Percentiles rank a stretch among this genome's conserved stretches.
Evolutionary conservation across 2,888 invertebrate genomes (phyloP).

Genomic region (Metalampra italica): DNA sequence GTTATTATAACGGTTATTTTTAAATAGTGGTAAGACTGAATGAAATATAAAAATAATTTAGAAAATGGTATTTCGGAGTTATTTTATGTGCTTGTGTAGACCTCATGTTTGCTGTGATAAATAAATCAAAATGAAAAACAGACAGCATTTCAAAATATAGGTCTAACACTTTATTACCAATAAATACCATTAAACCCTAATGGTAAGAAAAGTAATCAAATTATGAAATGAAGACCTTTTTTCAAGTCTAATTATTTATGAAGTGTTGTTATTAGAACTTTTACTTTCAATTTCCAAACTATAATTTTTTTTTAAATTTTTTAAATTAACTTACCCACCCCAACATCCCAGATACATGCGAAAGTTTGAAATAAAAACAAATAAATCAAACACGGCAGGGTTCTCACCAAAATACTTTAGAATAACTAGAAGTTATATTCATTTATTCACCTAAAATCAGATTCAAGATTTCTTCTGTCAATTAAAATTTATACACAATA

Average conservation of each 20-base stretch:
- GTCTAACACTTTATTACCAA: no score
- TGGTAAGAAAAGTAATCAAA: no score
- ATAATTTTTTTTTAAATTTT: no score
- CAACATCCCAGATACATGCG: no score
- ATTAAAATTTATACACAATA: constrained; percentile 56
- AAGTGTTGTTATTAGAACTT: no score
- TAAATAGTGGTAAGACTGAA: constrained; percentile 70
- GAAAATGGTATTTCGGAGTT: constrained; percentile 27
- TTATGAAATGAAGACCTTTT: no score
- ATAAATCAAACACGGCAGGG: neutral
- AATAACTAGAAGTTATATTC: neutral
- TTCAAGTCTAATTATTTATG: no score
- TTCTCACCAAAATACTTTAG: neutral
- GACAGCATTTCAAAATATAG: constrained; percentile 24
- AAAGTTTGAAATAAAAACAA: no score
- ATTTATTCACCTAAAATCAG: neutral
- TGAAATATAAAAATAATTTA: constrained; percentile 45
- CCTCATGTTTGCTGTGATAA: constrained; percentile 62
- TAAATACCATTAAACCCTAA: no score
- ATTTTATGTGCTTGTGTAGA: constrained; percentile 47
- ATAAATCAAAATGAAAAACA: constrained; percentile 31
- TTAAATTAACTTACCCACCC: no score
- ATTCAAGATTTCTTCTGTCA: constrained; percentile 43
- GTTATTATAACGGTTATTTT: constrained; percentile 51
- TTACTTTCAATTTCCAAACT: no score